Conservation (phyloP, 35 echinoderm and acorn worm species). For the Amphiura filiformis region DNA sequence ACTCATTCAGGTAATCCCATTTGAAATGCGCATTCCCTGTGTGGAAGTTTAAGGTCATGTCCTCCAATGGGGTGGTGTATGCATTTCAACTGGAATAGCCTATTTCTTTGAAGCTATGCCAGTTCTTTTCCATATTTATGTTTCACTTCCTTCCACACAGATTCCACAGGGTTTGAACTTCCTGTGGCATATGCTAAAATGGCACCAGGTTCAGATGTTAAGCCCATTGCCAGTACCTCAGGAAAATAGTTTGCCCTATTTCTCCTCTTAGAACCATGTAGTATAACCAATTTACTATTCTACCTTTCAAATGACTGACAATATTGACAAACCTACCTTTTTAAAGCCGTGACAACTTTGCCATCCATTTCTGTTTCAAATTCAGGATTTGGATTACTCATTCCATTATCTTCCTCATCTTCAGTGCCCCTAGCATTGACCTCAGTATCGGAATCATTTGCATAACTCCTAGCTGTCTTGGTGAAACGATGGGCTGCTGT, state of each 20-base stretch:
- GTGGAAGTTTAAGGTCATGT: too few species aligned
- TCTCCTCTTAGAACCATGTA: background rate
- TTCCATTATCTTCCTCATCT: constrained; percentile 42
- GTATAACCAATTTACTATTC: too few species aligned
- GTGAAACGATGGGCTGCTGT: constrained; percentile 91
- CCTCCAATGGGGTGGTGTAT: too few species aligned
- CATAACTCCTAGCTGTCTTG: constrained; percentile 68
- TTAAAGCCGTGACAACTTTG: constrained; percentile 65
- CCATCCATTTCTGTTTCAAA: constrained; percentile 87
- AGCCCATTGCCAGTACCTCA: background rate
- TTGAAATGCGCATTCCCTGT: too few species aligned
- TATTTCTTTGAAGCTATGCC: background rate
- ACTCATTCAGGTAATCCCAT: too few species aligned
- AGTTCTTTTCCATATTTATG: background rate
- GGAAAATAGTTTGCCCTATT: too few species aligned
- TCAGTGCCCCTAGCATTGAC: background rate
- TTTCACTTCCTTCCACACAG: background rate
- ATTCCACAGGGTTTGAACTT: too few species aligned
- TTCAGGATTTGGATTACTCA: constrained; percentile 72
- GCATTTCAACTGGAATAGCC: too few species aligned
- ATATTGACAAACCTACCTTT: constrained; percentile 66
- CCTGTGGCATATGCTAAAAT: too few species aligned
- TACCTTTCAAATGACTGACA: too few species aligned
- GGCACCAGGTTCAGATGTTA: too few species aligned
- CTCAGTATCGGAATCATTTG: constrained; percentile 38